Conservation (phyloP, 2,888 invertebrate species). For the Diplazon laetatorius region DNA sequence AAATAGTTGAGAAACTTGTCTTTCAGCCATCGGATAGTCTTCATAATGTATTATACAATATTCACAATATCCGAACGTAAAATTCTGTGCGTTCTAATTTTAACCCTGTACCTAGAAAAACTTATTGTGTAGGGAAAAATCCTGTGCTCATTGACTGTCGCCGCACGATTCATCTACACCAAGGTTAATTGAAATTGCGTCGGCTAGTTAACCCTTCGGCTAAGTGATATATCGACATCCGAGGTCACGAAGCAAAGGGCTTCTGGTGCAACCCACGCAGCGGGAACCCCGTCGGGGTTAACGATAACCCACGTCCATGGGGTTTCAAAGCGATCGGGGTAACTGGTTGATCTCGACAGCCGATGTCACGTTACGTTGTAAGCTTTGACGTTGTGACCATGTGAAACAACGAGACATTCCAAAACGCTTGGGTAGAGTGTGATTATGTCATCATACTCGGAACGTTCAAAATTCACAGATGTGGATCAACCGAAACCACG, state of each 20-base stretch:
- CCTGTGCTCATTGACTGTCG: too few species aligned
- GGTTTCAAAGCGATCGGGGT: slow-evolving; percentile 70
- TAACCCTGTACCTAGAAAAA: too few species aligned
- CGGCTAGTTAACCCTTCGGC: slow-evolving; percentile 66
- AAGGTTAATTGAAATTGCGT: slow-evolving; percentile 59
- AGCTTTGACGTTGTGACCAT: slow-evolving; percentile 61
- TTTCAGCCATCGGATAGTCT: too few species aligned
- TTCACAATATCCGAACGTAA: too few species aligned
- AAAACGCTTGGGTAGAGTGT: background rate
- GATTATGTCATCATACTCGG: background rate
- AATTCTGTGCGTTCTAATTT: too few species aligned
- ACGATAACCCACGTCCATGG: slow-evolving; percentile 2
- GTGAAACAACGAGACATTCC: background rate
- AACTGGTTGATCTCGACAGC: slow-evolving; percentile 65
- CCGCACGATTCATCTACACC: slow-evolving; percentile 61
- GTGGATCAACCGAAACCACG: background rate
- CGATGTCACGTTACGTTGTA: slow-evolving; percentile 67
- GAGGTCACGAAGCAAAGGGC: slow-evolving; percentile 19
- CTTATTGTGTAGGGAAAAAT: too few species aligned
- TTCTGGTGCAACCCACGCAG: slow-evolving; percentile 61
- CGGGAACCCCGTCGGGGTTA: slow-evolving; percentile 48
- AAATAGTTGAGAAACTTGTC: too few species aligned
- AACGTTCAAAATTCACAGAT: background rate
- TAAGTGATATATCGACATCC: slow-evolving; percentile 72
- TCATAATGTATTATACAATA: too few species aligned